Conservation (phyloP, 1,140 invertebrate genomes). For the Ptiloglossa arizonensis region DNA sequence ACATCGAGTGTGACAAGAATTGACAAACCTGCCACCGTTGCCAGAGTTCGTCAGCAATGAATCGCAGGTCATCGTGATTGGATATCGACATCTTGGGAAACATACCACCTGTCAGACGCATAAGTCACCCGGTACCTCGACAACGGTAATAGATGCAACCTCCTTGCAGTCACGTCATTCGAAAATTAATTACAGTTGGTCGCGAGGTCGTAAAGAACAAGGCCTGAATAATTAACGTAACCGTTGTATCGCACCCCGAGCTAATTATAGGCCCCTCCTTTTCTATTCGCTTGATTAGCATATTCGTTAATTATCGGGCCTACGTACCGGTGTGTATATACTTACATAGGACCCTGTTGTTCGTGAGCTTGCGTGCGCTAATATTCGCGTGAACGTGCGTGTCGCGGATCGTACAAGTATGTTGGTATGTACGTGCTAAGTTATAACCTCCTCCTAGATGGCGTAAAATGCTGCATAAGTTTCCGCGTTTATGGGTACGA, state of each 20-base stretch:
- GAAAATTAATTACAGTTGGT: conserved; percentile 74
- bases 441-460: conserved; percentile 22
- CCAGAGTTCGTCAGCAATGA: conserved; percentile 5
- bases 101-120: conserved; percentile 61
- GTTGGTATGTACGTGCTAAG: conserved; percentile 11
- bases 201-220: conserved; percentile 70
- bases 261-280: conserved; percentile 74
- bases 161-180: conserved; percentile 75
- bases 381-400: conserved; percentile 63
- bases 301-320: conserved; percentile 73
- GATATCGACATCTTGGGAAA: conserved; percentile 50
- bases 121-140: conserved; percentile 61
- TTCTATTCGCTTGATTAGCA: conserved; percentile 72
- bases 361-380: conserved; percentile 61
- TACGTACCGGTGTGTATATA: conserved; percentile 43
- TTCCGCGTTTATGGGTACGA: conserved; percentile 9
- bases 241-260: conserved; percentile 64
- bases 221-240: conserved; percentile 76
- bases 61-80: conserved; percentile 51
- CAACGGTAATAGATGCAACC: conserved; percentile 72
- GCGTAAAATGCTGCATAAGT: conserved; percentile 42
- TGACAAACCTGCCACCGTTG: neutral
- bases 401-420: conserved; percentile 40
- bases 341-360: conserved; percentile 37
- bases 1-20: neutral